These are phyloP conservation scores for Tetramorium alpestre DNA, from an alignment of 1,140 invertebrate species.

Conservation along the genomic window DNA sequence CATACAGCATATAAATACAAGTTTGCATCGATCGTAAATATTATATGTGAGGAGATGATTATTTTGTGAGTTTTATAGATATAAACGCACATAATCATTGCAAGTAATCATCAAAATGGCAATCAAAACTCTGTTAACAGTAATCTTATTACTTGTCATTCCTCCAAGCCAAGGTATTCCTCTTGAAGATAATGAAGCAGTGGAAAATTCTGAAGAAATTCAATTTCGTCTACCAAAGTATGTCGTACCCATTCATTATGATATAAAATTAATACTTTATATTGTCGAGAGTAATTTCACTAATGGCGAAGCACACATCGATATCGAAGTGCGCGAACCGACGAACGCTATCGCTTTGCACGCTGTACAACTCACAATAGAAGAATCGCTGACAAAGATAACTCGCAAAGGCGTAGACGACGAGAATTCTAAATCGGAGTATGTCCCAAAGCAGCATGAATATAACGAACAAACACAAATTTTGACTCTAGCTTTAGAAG, in stretches of 20 bases:
- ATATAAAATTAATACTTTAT: too few relatives aligned
- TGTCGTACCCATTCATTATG: neutral
- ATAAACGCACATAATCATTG: neutral
- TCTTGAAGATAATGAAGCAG: neutral
- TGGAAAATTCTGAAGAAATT: neutral
- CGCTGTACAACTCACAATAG: too few relatives aligned
- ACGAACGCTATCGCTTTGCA: too few relatives aligned
- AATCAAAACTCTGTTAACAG: neutral
- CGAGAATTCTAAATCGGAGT: too few relatives aligned
- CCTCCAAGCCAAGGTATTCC: neutral
- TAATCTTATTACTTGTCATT: neutral
- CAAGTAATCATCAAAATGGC: neutral
- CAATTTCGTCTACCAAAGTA: conserved; percentile 25
- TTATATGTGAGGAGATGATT: neutral
- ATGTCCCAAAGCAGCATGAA: too few relatives aligned
- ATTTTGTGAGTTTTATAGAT: neutral
- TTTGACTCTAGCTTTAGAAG: neutral
- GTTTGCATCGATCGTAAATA: neutral
- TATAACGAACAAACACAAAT: too few relatives aligned
- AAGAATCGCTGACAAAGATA: too few relatives aligned
- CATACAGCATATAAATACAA: neutral
- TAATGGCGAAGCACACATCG: too few relatives aligned
- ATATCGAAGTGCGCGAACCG: too few relatives aligned
- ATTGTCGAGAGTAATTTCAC: too few relatives aligned
- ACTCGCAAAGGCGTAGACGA: too few relatives aligned